Percentiles rank a stretch among this genome's conserved stretches.
phyloP scores from a whole-genome alignment of 2,797 vertebrate species.

The Sparidentex hasta region DNA sequence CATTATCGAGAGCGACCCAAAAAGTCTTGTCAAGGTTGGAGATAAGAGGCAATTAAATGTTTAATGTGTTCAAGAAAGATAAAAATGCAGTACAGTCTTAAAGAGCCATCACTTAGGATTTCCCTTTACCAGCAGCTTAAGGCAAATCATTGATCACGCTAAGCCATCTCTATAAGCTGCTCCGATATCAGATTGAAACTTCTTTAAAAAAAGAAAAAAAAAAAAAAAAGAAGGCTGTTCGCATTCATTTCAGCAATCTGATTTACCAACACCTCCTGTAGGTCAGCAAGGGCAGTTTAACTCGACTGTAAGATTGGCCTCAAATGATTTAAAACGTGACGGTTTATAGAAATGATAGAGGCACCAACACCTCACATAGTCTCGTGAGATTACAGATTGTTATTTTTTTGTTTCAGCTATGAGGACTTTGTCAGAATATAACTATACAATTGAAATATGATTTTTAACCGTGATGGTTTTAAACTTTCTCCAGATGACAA shows the following conservation, averaged over 20 bases:
- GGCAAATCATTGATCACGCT: background rate
- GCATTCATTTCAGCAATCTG: background rate
- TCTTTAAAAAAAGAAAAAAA: background rate
- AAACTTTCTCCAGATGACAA: too few relatives aligned
- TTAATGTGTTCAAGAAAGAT: background rate
- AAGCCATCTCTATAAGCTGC: background rate
- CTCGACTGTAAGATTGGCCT: too few relatives aligned
- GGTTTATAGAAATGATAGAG: too few relatives aligned
- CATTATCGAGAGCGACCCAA: background rate
- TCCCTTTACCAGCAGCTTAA: slow-evolving; percentile 1
- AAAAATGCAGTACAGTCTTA: background rate
- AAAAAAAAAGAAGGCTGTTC: background rate
- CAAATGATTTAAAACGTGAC: too few relatives aligned
- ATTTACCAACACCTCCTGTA: background rate
- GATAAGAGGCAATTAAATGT: background rate
- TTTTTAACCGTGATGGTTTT: too few relatives aligned
- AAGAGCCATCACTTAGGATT: background rate
- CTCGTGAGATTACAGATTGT: too few relatives aligned
- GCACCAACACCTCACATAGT: too few relatives aligned
- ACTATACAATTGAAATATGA: too few relatives aligned
- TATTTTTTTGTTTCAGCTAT: too few relatives aligned
- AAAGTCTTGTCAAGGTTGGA: background rate
- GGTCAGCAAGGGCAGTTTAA: background rate
- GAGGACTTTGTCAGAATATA: too few relatives aligned
- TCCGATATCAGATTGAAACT: background rate